phyloP scores from a whole-genome alignment of 2,113 vertebrate species.

The Triplophysa tibetana region DNA sequence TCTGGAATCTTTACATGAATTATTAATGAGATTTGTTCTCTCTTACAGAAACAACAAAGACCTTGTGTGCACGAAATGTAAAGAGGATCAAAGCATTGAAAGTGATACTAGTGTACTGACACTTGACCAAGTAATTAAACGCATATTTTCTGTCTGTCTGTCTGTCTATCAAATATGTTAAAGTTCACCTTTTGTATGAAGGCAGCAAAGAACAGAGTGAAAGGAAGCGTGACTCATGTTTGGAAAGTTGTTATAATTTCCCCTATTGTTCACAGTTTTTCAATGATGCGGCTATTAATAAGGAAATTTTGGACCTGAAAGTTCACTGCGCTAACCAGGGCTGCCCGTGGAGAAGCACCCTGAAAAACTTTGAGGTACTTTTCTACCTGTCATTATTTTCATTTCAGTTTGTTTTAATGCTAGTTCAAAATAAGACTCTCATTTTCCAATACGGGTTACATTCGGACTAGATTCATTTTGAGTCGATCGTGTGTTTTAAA shows the following conservation, averaged over 20 bases:
- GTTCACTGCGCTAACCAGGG: conserved; percentile 72
- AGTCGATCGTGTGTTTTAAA: too few relatives aligned
- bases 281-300: conserved; percentile 75
- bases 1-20: background rate
- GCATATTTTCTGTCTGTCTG: background rate
- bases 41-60: conserved; percentile 72
- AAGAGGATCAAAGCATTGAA: conserved; percentile 60
- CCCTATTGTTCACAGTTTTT: conserved; percentile 68
- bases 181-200: background rate
- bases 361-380: conserved; percentile 75
- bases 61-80: conserved; percentile 73
- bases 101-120: conserved; percentile 68
- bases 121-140: conserved; percentile 74
- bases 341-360: conserved; percentile 72
- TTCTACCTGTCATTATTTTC: background rate
- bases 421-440: too few relatives aligned
- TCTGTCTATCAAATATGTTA: background rate
- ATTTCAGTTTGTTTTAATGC: background rate
- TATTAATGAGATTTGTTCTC: background rate
- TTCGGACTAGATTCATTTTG: too few relatives aligned
- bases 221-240: conserved; percentile 29
- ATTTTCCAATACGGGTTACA: too few relatives aligned
- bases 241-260: conserved; percentile 36
- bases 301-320: conserved; percentile 75
- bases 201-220: background rate